Conservation (phyloP, 1,140 invertebrate genomes). For the Cotesia typhae region DNA sequence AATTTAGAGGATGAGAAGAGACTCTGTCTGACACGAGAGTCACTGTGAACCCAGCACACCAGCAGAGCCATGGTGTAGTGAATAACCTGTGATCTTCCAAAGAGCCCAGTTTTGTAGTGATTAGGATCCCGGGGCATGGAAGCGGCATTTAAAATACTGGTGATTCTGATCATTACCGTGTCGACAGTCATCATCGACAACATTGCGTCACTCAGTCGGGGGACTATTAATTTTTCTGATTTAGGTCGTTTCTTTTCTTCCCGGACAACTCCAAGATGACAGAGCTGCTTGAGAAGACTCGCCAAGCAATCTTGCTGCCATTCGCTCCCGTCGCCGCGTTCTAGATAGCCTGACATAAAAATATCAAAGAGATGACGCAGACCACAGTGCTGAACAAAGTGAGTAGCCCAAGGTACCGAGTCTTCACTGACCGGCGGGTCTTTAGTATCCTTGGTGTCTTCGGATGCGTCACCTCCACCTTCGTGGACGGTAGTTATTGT, state of each 20-base stretch:
- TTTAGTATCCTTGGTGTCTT: slow-evolving; percentile 22
- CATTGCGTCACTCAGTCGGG: slow-evolving; percentile 76
- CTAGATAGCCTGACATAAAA: slow-evolving; percentile 80
- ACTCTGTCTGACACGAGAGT: slow-evolving; percentile 70
- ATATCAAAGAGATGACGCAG: slow-evolving; percentile 89
- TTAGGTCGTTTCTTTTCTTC: slow-evolving; percentile 66
- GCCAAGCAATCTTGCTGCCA: slow-evolving; percentile 95
- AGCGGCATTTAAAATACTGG: slow-evolving; percentile 87
- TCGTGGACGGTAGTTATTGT: slow-evolving; percentile 53
- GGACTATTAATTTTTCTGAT: slow-evolving; percentile 73
- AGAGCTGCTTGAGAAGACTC: slow-evolving; percentile 83
- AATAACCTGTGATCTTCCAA: slow-evolving; percentile 84
- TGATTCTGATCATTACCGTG: slow-evolving; percentile 81
- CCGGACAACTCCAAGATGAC: slow-evolving; percentile 79
- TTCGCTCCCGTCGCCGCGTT: slow-evolving; percentile 78
- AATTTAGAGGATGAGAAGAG: slow-evolving; percentile 74
- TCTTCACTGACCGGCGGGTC: slow-evolving; percentile 56
- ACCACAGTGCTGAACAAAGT: slow-evolving; percentile 88
- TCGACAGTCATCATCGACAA: slow-evolving; percentile 85
- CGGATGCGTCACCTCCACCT: slow-evolving; percentile 58
- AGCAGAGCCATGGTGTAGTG: slow-evolving; percentile 84
- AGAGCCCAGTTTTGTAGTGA: slow-evolving; percentile 87
- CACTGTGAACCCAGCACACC: slow-evolving; percentile 86
- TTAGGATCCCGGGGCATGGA: slow-evolving; percentile 80
- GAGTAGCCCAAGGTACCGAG: slow-evolving; percentile 72